Conservation (phyloP, 2,888 invertebrate genomes). For the Vannuccia rotundouncinata region DNA sequence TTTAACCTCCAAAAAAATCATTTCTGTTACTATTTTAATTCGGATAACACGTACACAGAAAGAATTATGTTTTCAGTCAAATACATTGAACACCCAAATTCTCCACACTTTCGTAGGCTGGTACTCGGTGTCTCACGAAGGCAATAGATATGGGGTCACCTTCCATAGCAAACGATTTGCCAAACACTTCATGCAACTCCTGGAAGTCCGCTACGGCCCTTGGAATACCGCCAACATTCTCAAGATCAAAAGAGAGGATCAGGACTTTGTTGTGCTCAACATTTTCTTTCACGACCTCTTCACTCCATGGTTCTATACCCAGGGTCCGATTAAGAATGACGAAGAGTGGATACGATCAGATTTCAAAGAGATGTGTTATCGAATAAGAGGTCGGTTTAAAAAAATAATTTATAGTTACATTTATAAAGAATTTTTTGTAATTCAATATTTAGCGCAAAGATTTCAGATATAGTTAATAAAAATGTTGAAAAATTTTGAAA, state of each 20-base stretch:
- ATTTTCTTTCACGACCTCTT: conserved; percentile 40
- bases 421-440: too few species aligned
- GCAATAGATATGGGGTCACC: conserved; percentile 38
- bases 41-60: too few species aligned
- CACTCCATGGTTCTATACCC: conserved; percentile 39
- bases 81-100: too few species aligned
- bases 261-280: conserved; percentile 38
- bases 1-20: too few species aligned
- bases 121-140: conserved; percentile 39
- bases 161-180: conserved; percentile 37
- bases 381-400: conserved; percentile 25
- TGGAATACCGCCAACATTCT: conserved; percentile 40
- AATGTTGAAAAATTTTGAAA: too few species aligned
- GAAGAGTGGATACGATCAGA: conserved; percentile 39
- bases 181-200: conserved; percentile 36
- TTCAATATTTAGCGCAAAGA: too few species aligned
- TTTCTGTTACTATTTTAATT: too few species aligned
- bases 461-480: too few species aligned
- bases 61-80: too few species aligned
- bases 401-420: too few species aligned
- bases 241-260: conserved; percentile 36
- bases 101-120: conserved; percentile 35
- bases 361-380: conserved; percentile 37
- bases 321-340: conserved; percentile 39
- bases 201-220: conserved; percentile 37